Evolutionary conservation across 2,113 vertebrate species (phyloP), one percentile per base, ranked within the genome.

Genomic region (Melospiza melodia): DNA sequence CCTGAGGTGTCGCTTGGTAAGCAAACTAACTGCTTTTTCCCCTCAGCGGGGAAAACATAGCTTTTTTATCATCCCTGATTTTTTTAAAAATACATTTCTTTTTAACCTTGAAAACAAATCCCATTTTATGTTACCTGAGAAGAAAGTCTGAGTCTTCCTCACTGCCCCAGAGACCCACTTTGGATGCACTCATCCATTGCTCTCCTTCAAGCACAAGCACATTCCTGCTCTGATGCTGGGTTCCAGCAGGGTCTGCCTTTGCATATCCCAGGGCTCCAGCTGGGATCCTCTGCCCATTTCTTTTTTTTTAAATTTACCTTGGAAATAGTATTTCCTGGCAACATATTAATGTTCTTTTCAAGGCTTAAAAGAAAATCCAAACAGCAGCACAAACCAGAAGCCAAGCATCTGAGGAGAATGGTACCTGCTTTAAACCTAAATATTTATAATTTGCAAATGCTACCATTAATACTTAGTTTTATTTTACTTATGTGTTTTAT

Each of bases 311-410:
- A 46, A 84, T 97, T 96, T 97, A 93, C 87, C 57, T 94, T 96
- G 85, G 93, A 96, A 97, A 89, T 81, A 72, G 41, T 93, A 92
- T 95, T 97, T 97, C 88, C 93, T 95, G 95, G 97, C 94, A 95
- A 75, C 43, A 16, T 75, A 92, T 95, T 94, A 97, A 96, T 95
- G 90, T 49, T 55, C 89, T 94, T 97, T 96, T 96, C 92, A 94
- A 69, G 39, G 48, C 85, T 89, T 62, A 75, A 79, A 84, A 92
- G 81, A 89, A 94, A 93, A 86, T 55, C 49, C 69, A 89, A 90
- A 92, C 54, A 95, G 90, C 73, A 68, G 49, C 72, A 87, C 25
- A 72, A 35, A 93, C 49, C 58, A 87, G 57, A 87, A 76, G 49
- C 93, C 94, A 94, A 89, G 62, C 9, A 49, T 37, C 61, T 88